Evolutionary conservation across 30 jellyfish, hydroid and myxozoan species (phyloP), one percentile per base, ranked within the genome.

Genomic region (Aurelia sp.): DNA sequence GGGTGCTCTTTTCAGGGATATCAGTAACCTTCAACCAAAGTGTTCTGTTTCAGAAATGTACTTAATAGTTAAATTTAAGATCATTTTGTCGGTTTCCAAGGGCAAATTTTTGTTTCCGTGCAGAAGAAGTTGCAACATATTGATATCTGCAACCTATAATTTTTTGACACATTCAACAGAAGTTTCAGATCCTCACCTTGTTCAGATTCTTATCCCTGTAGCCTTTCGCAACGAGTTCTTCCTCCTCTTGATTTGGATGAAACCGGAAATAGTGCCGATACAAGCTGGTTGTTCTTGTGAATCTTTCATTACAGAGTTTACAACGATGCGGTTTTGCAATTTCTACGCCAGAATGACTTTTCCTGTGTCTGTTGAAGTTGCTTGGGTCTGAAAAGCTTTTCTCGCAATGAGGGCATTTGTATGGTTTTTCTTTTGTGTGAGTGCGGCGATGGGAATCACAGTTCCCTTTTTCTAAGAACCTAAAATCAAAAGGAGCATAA

Each of bases 331-430:
- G 83, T 68, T 81, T 81, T 13, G 87, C 73, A 3, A 58, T 22
- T 19, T 58, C 87, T 4, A 66, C 18, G 33, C 91, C 68, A 4
- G 33, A 18, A 57, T 81, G 91, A 16, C 82, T 65, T 27, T 67
- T 81, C 48, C 50, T 66, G 65, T 81, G 91, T 33, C 91, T 22
- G 35, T 81, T 81, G 17, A 67, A 65, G 47, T 81, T 81, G 59
- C 91, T 81, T 13, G 65, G 91, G 18, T 81, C 91, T 3, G 75
- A 58, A 52, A 81, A 81, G 16, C 65, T 81, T 40, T 67, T 66
- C 41, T 31, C 79, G 65, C 91, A 81, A 17, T 41, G 66, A 5
- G 66, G 61, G 68, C 91, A 81, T 67, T 47, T 33, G 83, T 81
- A 81, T 3, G 83, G 82, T 8, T 33, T 66, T 44, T 65, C 81